Conservation (phyloP, 2,113 vertebrate genomes). For the Chaetops frenatus region DNA sequence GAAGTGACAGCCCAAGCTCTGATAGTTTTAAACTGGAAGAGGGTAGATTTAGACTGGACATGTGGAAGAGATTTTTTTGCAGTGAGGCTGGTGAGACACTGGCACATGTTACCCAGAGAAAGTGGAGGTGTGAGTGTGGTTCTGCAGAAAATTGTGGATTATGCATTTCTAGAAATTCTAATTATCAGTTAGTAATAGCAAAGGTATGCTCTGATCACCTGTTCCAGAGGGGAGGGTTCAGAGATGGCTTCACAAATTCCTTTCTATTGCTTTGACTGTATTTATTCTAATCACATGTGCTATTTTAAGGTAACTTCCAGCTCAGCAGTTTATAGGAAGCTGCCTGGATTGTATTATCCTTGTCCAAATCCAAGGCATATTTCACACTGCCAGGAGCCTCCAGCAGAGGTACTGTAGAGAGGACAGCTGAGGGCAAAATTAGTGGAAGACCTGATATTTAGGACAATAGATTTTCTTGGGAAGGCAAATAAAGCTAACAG, state of each 20-base stretch:
- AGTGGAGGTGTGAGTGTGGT: neutral
- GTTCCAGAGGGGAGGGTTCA: neutral
- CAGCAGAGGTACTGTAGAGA: neutral
- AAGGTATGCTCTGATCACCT: neutral
- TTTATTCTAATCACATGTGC: neutral
- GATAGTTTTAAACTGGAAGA: neutral
- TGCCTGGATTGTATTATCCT: neutral
- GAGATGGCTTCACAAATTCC: neutral
- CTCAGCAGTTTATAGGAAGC: neutral
- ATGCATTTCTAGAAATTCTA: neutral
- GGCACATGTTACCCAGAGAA: neutral
- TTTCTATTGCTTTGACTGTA: neutral
- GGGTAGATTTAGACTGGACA: neutral
- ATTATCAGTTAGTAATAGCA: neutral
- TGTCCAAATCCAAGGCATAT: neutral
- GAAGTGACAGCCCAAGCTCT: neutral
- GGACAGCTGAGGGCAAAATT: neutral
- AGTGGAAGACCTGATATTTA: neutral
- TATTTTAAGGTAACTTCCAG: neutral
- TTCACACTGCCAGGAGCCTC: neutral
- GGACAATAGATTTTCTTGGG: neutral
- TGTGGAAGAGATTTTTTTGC: neutral
- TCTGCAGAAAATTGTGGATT: neutral
- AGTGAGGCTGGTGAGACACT: neutral
- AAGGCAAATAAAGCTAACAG: neutral